Evolutionary conservation across 2,797 vertebrate species (phyloP).

Genomic region (Australoheros facetus): DNA sequence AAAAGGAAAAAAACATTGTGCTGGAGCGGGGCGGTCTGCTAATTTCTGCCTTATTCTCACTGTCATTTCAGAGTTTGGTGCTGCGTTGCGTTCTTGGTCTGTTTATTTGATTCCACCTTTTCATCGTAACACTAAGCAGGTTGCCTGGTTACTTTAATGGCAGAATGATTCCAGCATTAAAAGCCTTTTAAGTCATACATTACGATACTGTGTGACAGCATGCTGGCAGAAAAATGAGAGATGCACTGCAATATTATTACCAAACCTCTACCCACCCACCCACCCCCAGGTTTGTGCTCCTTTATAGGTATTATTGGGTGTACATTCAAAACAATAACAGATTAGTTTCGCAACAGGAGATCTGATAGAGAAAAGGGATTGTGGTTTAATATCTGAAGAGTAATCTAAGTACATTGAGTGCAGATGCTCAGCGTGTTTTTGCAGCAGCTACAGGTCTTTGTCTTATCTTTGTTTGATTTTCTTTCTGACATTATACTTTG

Average conservation of each 20-base stretch:
- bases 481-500: constrained; percentile 23
- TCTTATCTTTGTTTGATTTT: constrained; percentile 30
- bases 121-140: constrained; percentile 8
- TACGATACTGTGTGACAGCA: not conserved
- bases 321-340: not conserved
- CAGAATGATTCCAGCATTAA: constrained; percentile 9
- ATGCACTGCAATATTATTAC: not conserved
- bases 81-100: not conserved
- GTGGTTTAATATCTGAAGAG: constrained; percentile 6
- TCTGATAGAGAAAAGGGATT: not conserved
- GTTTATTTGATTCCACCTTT: not conserved
- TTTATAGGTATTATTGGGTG: not conserved
- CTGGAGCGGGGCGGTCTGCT: constrained; percentile 31
- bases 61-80: not conserved
- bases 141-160: constrained; percentile 26
- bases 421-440: constrained; percentile 7
- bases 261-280: not conserved
- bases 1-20: constrained; percentile 30
- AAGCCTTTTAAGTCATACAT: constrained; percentile 5
- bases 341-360: constrained; percentile 23
- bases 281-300: not conserved
- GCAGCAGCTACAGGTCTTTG: constrained; percentile 47
- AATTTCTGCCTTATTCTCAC: constrained; percentile 35
- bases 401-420: not conserved
- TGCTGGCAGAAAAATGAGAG: constrained; percentile 9